Evolutionary conservation across 2,113 vertebrate species (phyloP), one percentile per base, ranked within the genome.

Genomic region (Pterocles burchelli): DNA sequence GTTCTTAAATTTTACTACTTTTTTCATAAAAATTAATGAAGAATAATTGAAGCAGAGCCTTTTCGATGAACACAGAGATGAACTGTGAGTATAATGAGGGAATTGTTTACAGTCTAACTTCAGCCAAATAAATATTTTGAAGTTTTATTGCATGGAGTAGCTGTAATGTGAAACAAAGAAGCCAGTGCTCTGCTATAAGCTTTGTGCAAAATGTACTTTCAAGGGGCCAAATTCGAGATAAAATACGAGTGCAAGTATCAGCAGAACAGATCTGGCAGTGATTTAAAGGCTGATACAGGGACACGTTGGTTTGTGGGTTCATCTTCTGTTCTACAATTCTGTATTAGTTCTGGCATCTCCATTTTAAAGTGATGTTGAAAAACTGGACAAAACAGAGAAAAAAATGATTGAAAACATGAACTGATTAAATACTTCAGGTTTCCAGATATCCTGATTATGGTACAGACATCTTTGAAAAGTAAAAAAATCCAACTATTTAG

Each of bases 151-250:
- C 41, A 45, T 38, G 26, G 55, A 54, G 11, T 26, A 51, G 22
- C 31, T 63, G 29, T 52, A 58, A 78, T 7, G 26, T 49, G 31
- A 59, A 85, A 66, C 24, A 65, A 49, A 71, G 49, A 41, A 43
- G 6, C 2, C 63, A 45, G 36, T 0, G 1, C 48, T 68, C 58
- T 3, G 3, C 36, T 51, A 1, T 7, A 31, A 41, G 28, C 33
- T 62, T 12, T 46, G 21, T 52, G 33, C 10, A 68, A 43, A 75
- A 65, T 14, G 4, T 54, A 45, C 22, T 66, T 71, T 15, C 15
- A 49, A 26, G 33, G 31, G 20, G 20, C 41, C 17, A 71, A 71
- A 72, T 45, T 91, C 9, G 17, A 51, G 34, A 11, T 66, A 43
- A 80, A 62, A 70, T n/a, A 5, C 5, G 34, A 55, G 33, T 55